Base-by-base conservation (phyloP, 2,113 vertebrate species). In the Nyctereutes procyonoides region DNA sequence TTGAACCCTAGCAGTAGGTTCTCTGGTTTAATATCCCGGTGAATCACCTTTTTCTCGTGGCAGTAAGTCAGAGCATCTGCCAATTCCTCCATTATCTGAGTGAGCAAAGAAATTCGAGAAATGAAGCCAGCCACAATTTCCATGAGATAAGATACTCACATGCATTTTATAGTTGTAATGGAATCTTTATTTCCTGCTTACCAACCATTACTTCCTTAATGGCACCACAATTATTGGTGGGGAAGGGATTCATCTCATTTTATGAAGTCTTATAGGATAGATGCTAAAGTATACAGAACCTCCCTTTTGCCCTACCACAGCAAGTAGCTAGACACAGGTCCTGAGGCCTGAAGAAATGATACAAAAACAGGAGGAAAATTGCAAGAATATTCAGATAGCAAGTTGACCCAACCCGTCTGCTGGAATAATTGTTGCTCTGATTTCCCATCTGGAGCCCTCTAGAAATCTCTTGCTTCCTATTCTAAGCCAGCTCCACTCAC, bases 21-120 rank as follows among this genome's bases (percentile, higher is more conserved):
- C 94, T 99, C 99, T 0, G 99, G 99, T 94, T 99, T 99, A 96
- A 99, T 99, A 95, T 99, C 99, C 0, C 99, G 98, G 95, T 99
- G 99, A 96, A 99, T 99, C 35, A 99, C 99, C 95, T 99, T 99
- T 85, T 98, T 99, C 82, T 98, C 98, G 3, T 99, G 99, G 84
- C 99, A 99, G 80, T 99, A 99, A 10, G 97, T 19, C 38, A 99
- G 98, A 0, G 99, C 99, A n/a, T 99, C 99, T 0, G 99, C 98
- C 96, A 99, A 83, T 96, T 99, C 99, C 98, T 99, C 99, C 98
- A 99, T 99, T 97, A 99, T 99, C 99, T 99, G 96, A 1, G 79
- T 0, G 85, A 96, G 91, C 26, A 74, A 24, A 63, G 56, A 14
- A 56, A 43, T 65, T 58, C 60, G 43, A 13, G 4, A 79, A 38